Evolutionary conservation across 2,113 vertebrate species (phyloP), one percentile per base, ranked within the genome.

Genomic region (Butorides virescens): DNA sequence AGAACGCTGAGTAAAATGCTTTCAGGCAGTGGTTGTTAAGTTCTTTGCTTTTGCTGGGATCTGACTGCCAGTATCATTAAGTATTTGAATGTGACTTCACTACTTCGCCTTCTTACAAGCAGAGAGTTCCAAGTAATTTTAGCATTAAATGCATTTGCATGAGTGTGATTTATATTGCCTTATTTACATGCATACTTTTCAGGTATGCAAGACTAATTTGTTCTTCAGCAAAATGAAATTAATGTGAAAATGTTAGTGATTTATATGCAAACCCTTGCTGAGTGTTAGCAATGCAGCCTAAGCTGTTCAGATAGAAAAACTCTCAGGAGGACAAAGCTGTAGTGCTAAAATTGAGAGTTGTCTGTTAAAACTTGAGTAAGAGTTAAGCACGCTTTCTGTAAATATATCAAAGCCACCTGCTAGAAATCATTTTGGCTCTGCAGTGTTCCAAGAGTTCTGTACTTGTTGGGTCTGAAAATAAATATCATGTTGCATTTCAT

Each of bases 361-460:
- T 74, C 42, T 77, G 17, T 72, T 76, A 86, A 79, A 95, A 82
- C 62, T 49, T 83, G 47, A 62, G 75, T 37, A 83, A 90, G 84
- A 96, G 65, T 65, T 93, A 56, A 83, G 39, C 25, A 30, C 2
- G 9, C 77, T 49, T 93, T 86, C 88, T 83, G 82, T 92, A 97
- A 97, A 91, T 88, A 86, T 34, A 92, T 79, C 67, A 0, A 73
- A 70, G 71, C 36, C 92, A 94, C 70, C 88, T 95, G 71, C 26
- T 73, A 37, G 96, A 96, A 97, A 71, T 93, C 50, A 34, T 92
- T 86, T 81, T 91, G 92, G 96, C 84, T 72, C 56, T 26, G 39
- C 30, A 39, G 0, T 62, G 58, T 56, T 92, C 71, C 79, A 85
- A 61, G 85, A 67, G 42, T 85, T 77, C 70, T 92, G 74, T 93